Percentiles rank a stretch among this genome's conserved stretches.
phyloP scores from a whole-genome alignment of 2,113 vertebrate genomes.

The Hippocampus guttulatus region DNA sequence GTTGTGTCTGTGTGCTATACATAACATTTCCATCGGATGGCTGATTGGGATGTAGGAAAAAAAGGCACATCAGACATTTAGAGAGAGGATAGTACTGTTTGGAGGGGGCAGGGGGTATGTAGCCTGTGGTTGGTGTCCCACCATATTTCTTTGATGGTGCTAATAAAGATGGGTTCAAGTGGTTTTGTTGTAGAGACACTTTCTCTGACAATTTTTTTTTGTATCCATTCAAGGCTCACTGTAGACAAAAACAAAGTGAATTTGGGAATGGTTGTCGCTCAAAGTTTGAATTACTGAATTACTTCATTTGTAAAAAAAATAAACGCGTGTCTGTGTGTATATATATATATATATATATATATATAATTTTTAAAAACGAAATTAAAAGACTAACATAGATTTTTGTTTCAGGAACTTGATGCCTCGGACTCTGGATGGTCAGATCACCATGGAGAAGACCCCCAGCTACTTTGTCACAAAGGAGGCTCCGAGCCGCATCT shows the following conservation, averaged over 20 bases:
- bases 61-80: not conserved
- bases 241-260: not conserved
- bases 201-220: not conserved
- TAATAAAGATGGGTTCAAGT: not conserved
- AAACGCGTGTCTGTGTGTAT: too few relatives aligned
- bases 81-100: not conserved
- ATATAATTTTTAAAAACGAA: too few relatives aligned
- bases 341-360: too few relatives aligned
- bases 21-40: not conserved
- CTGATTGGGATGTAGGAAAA: not conserved
- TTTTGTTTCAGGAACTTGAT: slow-evolving; percentile 79
- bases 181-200: not conserved
- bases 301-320: too few relatives aligned
- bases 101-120: not conserved
- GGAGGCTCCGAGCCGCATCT: slow-evolving; percentile 82
- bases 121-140: not conserved
- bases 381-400: not conserved
- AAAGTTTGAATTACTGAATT: too few relatives aligned
- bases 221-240: not conserved
- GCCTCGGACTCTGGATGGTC: slow-evolving; percentile 86
- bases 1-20: not conserved
- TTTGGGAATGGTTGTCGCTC: not conserved
- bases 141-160: not conserved
- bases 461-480: slow-evolving; percentile 94
- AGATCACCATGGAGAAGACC: slow-evolving; percentile 96